These are phyloP conservation scores for Ianthella basta DNA, from an alignment of 37 sponge, comb jelly and placozoan genomes.

Conservation along the genomic window DNA sequence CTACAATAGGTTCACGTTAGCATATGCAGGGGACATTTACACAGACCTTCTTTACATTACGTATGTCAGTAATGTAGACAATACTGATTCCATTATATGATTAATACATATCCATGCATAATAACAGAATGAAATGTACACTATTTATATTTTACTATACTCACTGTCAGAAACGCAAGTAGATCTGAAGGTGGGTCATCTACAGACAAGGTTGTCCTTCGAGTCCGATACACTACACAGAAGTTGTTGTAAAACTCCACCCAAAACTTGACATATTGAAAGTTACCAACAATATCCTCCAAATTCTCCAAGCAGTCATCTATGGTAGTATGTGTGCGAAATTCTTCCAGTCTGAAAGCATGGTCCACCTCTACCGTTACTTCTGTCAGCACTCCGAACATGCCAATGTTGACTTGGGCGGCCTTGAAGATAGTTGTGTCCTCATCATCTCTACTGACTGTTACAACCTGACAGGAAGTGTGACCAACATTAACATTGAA, in stretches of 20 bases:
- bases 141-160: background rate
- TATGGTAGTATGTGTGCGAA: slow-evolving; percentile 42
- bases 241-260: slow-evolving; percentile 60
- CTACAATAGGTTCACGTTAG: slow-evolving; percentile 1
- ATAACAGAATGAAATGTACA: no score
- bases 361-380: slow-evolving; percentile 50
- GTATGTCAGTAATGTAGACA: no score
- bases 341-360: slow-evolving; percentile 45
- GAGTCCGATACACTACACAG: slow-evolving; percentile 55
- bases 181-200: background rate
- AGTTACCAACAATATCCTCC: slow-evolving; percentile 23
- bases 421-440: slow-evolving; percentile 38
- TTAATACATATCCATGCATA: no score
- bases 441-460: slow-evolving; percentile 8
- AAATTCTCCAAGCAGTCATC: slow-evolving; percentile 49
- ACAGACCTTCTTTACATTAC: background rate
- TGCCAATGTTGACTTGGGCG: slow-evolving; percentile 62
- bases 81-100: no score
- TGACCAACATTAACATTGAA: background rate
- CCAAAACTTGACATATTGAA: slow-evolving; percentile 63
- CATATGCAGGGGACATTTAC: background rate
- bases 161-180: slow-evolving; percentile 39
- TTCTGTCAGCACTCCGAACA: slow-evolving; percentile 54
- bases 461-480: slow-evolving; percentile 28
- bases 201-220: slow-evolving; percentile 14